Evolutionary conservation across 2,797 vertebrate species (phyloP).

Genomic region (Acanthiza pusilla): DNA sequence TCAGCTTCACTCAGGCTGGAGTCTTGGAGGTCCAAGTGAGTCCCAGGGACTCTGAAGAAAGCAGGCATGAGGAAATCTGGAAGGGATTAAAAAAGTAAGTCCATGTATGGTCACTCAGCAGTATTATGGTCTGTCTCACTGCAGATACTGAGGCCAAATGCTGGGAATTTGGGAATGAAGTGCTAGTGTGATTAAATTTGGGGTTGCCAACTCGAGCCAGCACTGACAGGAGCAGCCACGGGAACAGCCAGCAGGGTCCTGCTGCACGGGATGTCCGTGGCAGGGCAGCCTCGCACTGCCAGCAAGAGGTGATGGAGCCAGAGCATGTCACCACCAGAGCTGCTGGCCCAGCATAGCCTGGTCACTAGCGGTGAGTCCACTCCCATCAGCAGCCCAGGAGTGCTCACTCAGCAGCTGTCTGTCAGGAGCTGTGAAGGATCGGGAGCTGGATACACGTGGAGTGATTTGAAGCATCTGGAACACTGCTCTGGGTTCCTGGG

Average conservation of each 20-base stretch:
- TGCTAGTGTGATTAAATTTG: background rate
- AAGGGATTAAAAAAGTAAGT: background rate
- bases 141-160: background rate
- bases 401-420: rapidly evolving
- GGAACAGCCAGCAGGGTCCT: background rate
- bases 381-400: rapidly evolving
- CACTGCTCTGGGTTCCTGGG: background rate
- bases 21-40: rapidly evolving
- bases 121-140: background rate
- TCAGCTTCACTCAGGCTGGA: background rate
- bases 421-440: background rate
- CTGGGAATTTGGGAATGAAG: background rate
- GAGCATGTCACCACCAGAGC: rapidly evolving
- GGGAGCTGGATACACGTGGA: rapidly evolving
- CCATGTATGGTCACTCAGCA: background rate
- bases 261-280: background rate
- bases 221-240: background rate
- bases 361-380: rapidly evolving
- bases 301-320: background rate
- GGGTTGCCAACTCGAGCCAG: background rate
- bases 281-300: background rate
- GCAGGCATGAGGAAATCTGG: background rate
- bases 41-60: background rate
- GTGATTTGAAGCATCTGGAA: background rate
- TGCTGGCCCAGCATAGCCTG: background rate